Conservation (phyloP, 2,888 invertebrate species). For the Agrotis segetum region DNA sequence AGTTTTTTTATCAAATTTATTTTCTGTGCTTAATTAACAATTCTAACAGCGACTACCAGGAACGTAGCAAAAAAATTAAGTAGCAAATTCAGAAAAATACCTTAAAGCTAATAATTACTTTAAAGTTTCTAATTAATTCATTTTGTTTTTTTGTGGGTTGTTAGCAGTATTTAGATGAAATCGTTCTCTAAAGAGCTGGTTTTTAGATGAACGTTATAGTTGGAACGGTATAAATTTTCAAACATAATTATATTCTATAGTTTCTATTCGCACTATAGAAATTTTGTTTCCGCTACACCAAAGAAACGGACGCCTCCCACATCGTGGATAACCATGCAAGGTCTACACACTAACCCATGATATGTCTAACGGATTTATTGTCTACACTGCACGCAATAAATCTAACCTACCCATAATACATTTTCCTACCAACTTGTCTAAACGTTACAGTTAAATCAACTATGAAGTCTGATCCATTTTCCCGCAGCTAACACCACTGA, state of each 20-base stretch:
- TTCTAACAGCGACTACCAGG: not conserved
- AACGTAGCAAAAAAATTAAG: not conserved
- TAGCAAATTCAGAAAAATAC: too few species aligned
- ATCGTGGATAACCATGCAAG: conserved; percentile 29
- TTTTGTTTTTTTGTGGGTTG: not conserved
- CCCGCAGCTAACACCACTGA: not conserved
- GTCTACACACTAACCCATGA: conserved; percentile 43
- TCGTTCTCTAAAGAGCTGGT: not conserved
- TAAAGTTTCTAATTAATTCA: too few species aligned
- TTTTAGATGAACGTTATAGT: not conserved
- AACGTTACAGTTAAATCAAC: conserved; percentile 14
- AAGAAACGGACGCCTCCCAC: conserved; percentile 31
- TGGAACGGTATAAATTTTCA: not conserved
- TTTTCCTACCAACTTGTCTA: conserved; percentile 31
- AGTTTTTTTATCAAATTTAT: not conserved
- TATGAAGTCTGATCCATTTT: not conserved
- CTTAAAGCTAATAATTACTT: not conserved
- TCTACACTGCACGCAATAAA: conserved; percentile 40
- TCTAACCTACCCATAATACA: conserved; percentile 30
- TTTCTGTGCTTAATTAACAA: not conserved
- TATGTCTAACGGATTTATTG: conserved; percentile 50
- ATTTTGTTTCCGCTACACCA: conserved; percentile 16
- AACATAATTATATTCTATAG: not conserved
- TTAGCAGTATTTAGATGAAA: conserved; percentile 1
- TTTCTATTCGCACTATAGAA: conserved; percentile 31